phyloP scores from a whole-genome alignment of 2,113 vertebrate genomes.

The Cisticola juncidis region DNA sequence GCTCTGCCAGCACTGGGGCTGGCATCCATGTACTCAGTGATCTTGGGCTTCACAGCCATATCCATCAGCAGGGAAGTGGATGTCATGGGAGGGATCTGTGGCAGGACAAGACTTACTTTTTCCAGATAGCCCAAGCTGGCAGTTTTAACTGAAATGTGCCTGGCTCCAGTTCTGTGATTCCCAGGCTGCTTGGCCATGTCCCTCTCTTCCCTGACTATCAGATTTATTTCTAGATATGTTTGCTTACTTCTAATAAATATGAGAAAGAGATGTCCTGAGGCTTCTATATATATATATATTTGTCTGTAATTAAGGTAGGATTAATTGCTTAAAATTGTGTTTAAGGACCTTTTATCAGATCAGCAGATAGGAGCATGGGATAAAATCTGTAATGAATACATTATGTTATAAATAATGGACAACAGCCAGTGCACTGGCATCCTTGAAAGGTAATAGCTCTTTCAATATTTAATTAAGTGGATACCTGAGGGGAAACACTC shows the following conservation, averaged over 20 bases:
- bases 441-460: conserved; percentile 52
- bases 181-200: background rate
- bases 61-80: background rate
- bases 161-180: background rate
- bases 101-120: background rate
- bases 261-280: background rate
- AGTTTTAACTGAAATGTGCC: background rate
- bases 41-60: too few relatives aligned
- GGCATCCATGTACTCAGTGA: background rate
- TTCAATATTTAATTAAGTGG: conserved; percentile 54
- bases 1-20: background rate
- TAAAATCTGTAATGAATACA: conserved; percentile 17
- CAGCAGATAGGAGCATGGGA: conserved; percentile 7
- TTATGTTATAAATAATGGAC: conserved; percentile 52
- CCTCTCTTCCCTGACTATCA: background rate
- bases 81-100: background rate
- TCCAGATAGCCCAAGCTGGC: background rate
- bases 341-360: conserved; percentile 18
- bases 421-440: conserved; percentile 11
- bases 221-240: background rate
- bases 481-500: background rate
- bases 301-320: conserved; percentile 30
- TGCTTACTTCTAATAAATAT: background rate
- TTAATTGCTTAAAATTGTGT: conserved; percentile 32
- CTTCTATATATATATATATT: background rate